These are phyloP conservation scores for Euplagia quadripunctaria DNA, from an alignment of 2,888 invertebrate species.

Conservation along the genomic window DNA sequence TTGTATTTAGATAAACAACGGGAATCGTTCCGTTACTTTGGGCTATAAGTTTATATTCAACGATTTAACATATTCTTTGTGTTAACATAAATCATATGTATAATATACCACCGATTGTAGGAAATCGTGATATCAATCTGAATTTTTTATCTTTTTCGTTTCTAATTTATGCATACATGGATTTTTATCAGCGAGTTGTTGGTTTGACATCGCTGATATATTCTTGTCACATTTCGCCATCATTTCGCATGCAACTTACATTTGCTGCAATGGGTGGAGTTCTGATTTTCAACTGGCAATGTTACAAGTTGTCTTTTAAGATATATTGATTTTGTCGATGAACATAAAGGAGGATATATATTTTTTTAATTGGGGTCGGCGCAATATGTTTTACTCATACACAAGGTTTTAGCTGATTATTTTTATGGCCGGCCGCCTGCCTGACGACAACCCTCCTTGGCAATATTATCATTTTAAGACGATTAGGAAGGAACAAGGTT, in stretches of 20 bases:
- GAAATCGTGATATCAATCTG: neutral
- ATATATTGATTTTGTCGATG: too few relatives aligned
- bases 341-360: too few relatives aligned
- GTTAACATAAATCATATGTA: neutral
- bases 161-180: neutral
- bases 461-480: too few relatives aligned
- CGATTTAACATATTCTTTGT: neutral
- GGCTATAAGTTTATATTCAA: constrained; percentile 30
- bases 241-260: neutral
- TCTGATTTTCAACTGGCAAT: neutral
- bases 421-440: too few relatives aligned
- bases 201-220: neutral
- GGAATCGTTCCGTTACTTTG: constrained; percentile 38
- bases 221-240: neutral
- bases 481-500: too few relatives aligned
- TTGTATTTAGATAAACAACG: constrained; percentile 33
- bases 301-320: too few relatives aligned
- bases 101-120: neutral
- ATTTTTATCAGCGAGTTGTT: neutral
- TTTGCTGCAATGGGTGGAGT: neutral
- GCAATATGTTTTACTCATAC: too few relatives aligned
- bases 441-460: too few relatives aligned
- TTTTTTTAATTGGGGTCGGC: too few relatives aligned
- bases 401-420: too few relatives aligned
- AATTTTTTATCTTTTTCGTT: neutral